Evolutionary conservation across 2,113 vertebrate genomes (phyloP).

Genomic region (Pogona vitticeps): DNA sequence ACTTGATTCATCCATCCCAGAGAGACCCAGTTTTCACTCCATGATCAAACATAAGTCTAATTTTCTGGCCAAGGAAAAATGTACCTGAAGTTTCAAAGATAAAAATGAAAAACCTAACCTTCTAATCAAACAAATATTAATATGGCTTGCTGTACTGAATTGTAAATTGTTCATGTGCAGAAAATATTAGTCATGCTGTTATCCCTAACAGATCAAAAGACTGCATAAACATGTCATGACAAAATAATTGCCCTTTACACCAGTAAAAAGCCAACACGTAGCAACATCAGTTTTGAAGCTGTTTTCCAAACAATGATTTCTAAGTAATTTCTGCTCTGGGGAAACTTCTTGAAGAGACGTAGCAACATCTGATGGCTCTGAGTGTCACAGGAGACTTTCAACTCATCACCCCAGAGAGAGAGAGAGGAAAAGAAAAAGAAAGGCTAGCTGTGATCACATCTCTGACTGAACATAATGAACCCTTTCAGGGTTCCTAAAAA

Average conservation of each 20-base stretch:
- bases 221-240: neutral
- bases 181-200: constrained; percentile 12
- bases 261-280: neutral
- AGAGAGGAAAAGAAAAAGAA: neutral
- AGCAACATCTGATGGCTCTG: constrained; percentile 33
- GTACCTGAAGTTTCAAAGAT: no score
- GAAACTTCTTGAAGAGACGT: neutral
- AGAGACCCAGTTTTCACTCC: no score
- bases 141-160: neutral
- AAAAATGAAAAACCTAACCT: no score
- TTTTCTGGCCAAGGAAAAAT: no score
- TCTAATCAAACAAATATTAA: no score
- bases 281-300: constrained; percentile 20
- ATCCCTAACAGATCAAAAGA: constrained; percentile 18
- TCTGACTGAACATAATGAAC: neutral
- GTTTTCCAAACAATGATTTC: neutral
- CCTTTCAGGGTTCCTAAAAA: neutral
- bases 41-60: no score
- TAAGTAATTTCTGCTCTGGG: neutral
- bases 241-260: constrained; percentile 26
- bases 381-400: neutral
- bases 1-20: no score
- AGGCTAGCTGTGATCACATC: neutral
- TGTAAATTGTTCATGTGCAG: constrained; percentile 21
- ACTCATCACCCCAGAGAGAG: neutral